These are phyloP conservation scores for Parasteatoda lunata DNA, from an alignment of 2,888 invertebrate genomes.

Conservation along the genomic window DNA sequence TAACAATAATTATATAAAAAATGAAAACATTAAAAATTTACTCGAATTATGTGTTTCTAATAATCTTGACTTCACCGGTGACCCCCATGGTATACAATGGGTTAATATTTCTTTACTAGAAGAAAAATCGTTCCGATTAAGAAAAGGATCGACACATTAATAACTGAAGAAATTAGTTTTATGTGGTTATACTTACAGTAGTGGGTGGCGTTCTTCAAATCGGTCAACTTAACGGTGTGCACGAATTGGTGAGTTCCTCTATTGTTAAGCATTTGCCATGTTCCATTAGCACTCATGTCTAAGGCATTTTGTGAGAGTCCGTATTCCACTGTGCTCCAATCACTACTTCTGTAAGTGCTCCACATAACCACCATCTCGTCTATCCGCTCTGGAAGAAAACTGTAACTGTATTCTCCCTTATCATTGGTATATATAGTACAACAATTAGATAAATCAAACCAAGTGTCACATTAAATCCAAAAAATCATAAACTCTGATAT, in stretches of 20 bases:
- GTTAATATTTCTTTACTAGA: too few species aligned
- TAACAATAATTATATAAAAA: too few species aligned
- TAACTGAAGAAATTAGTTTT: too few species aligned
- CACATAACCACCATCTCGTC: conserved; percentile 66
- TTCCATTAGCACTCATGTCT: conserved; percentile 44
- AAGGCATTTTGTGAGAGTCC: conserved; percentile 22
- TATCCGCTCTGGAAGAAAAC: conserved; percentile 39
- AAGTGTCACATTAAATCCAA: too few species aligned
- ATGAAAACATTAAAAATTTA: too few species aligned
- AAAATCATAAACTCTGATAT: too few species aligned
- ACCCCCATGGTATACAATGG: too few species aligned
- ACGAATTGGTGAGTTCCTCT: conserved; percentile 47
- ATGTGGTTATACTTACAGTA: conserved; percentile 57
- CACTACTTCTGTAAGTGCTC: conserved; percentile 53
- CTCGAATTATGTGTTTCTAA: too few species aligned
- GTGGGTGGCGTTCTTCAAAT: conserved; percentile 28
- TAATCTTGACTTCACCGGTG: too few species aligned
- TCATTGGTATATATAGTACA: background rate
- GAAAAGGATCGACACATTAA: too few species aligned
- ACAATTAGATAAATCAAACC: too few species aligned
- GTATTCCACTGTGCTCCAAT: conserved; percentile 35
- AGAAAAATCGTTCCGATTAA: too few species aligned
- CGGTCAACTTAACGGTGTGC: conserved; percentile 45
- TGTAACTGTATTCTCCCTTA: background rate
- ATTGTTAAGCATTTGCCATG: conserved; percentile 58